phyloP scores from a whole-genome alignment of 2,113 vertebrate species.

The Apteryx owenii region DNA sequence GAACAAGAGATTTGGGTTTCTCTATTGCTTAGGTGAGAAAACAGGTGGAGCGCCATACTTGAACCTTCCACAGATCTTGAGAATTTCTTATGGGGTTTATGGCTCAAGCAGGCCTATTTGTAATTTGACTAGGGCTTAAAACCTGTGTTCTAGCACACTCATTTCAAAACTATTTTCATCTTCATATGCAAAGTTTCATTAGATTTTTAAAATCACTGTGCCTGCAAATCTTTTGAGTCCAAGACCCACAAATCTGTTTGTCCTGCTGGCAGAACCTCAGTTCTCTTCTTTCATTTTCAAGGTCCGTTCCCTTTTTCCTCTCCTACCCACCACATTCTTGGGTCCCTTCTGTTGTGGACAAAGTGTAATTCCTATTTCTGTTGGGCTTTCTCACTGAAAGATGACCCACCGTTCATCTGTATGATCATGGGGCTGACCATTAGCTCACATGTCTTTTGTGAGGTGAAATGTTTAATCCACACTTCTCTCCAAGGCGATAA shows the following conservation, averaged over 20 bases:
- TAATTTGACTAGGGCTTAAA: background rate
- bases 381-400: background rate
- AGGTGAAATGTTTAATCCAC: constrained; percentile 30
- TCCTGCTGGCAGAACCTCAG: background rate
- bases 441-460: background rate
- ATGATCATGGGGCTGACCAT: background rate
- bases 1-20: background rate
- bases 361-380: background rate
- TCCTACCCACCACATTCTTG: background rate
- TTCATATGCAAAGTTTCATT: background rate
- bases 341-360: background rate
- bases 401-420: background rate
- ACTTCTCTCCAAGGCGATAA: background rate
- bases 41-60: background rate
- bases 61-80: background rate
- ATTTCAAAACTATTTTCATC: background rate
- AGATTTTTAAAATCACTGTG: background rate
- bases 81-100: background rate
- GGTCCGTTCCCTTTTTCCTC: background rate
- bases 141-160: background rate
- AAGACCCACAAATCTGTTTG: background rate
- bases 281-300: background rate
- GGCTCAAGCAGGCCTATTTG: background rate
- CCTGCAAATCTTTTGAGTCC: background rate
- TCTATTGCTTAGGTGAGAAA: background rate